phyloP scores from a whole-genome alignment of 2,797 vertebrate genomes.

The Novumbra hubbsi region DNA sequence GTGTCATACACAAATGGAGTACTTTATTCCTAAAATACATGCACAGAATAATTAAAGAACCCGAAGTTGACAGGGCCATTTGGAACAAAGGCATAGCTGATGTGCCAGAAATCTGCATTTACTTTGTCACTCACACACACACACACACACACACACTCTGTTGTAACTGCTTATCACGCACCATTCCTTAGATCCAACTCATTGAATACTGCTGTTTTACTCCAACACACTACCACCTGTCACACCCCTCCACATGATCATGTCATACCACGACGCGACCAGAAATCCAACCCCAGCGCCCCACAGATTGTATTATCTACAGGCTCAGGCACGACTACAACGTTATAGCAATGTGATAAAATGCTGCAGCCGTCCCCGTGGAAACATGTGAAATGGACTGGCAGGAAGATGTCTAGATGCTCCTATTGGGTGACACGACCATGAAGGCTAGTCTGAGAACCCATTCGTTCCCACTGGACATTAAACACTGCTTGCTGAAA shows the following conservation, averaged over 20 bases:
- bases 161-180: slow-evolving; percentile 43
- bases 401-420: background rate
- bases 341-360: background rate
- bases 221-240: background rate
- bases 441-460: background rate
- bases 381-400: background rate
- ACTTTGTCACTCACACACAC: background rate
- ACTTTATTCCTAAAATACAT: too few relatives aligned
- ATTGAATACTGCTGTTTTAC: background rate
- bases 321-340: too few relatives aligned
- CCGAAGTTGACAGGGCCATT: too few relatives aligned
- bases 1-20: too few relatives aligned
- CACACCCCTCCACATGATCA: background rate
- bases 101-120: too few relatives aligned
- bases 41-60: too few relatives aligned
- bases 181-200: slow-evolving; percentile 6
- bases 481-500: background rate
- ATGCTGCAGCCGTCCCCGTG: background rate
- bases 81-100: too few relatives aligned
- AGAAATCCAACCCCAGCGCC: background rate
- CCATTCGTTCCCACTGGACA: background rate
- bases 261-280: background rate
- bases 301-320: too few relatives aligned
- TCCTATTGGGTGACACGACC: background rate
- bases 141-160: slow-evolving; percentile 14